Evolutionary conservation across 2,113 vertebrate genomes (phyloP), one percentile per base, ranked within the genome.

Genomic region (Notarius lentiginosus): DNA sequence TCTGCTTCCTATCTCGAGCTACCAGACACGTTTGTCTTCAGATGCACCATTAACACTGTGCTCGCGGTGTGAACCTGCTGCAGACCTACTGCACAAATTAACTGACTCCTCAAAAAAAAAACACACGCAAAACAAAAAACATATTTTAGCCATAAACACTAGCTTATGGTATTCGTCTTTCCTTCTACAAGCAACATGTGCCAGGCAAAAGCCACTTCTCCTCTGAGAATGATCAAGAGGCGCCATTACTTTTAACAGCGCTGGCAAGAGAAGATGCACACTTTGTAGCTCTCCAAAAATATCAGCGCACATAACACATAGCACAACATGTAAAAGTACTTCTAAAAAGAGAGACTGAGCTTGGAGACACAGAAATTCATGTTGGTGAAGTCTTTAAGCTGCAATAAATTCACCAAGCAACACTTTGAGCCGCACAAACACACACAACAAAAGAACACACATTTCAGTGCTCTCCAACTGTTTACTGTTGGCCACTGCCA

Each of bases 391-490:
- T 17, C 73, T 79, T 83, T 70, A 83, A 68, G 61, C 17, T 58
- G n/a, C 30, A 63, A 66, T 34, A 63, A 77, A 41, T 30, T 34
- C 41, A 68, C 84, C 86, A 82, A 75, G 79, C 83, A 88, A 85
- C 77, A 85, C 51, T 55, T 79, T 18, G 56, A 85, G n/a, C 53
- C 5, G 58, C 72, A 68, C 51, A 20, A 66, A 66, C 87, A 51
- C 76, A 70, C 51, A 8, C n/a, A 61, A 82, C 79, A 86, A 72
- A 61, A 51, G 85, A 82, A 82, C 27, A n/a, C 79, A 82, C 72
- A 83, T 83, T 84, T 41, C 41, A 47, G 56, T 61, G 34, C 41
- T 84, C 51, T 80, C 76, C 82, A 79, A 80, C 83, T 88, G 77
- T 70, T 85, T 72, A 82, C 87, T 63, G 49, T 65, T 41, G 11